phyloP scores from a whole-genome alignment of 2,888 invertebrate species.

The Lepidocyrtoides sp. region DNA sequence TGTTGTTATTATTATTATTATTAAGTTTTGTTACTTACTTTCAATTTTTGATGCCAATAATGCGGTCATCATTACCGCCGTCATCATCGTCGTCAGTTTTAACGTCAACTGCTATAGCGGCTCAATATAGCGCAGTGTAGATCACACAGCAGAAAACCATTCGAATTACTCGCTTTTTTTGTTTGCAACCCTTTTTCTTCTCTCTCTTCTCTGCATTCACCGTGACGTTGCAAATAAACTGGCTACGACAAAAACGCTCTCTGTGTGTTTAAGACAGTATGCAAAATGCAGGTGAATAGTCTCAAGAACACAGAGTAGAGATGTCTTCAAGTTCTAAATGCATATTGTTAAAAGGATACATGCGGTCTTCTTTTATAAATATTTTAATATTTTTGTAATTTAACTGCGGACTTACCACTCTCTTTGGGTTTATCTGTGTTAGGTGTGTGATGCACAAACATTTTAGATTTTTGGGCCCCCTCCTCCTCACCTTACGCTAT shows the following conservation, averaged over 20 bases:
- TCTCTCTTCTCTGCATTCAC: slow-evolving; percentile 28
- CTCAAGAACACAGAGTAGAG: too few species aligned
- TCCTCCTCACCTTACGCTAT: too few species aligned
- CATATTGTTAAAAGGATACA: too few species aligned
- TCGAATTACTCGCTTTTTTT: neutral
- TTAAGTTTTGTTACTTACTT: slow-evolving; percentile 77
- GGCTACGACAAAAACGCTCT: neutral
- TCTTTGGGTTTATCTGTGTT: too few species aligned
- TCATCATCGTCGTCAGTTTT: slow-evolving; percentile 11
- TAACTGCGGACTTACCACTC: too few species aligned
- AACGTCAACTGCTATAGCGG: neutral
- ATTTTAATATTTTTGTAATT: too few species aligned
- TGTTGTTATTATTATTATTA: slow-evolving; percentile 66
- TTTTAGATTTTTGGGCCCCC: too few species aligned
- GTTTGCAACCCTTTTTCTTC: neutral
- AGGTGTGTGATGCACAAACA: too few species aligned
- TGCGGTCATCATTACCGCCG: slow-evolving; percentile 76
- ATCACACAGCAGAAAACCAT: neutral
- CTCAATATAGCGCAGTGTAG: neutral
- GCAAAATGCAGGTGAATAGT: neutral
- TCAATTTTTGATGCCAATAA: slow-evolving; percentile 81
- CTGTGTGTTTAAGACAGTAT: neutral
- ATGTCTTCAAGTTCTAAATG: too few species aligned
- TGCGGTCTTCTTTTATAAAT: too few species aligned
- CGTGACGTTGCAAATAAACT: slow-evolving; percentile 58